A percentile compares a stretch with the other conserved stretches of the same genome.
Conservation (phyloP, 37 sponge, comb jelly and placozoan genomes). For the Beroe forskalii region DNA sequence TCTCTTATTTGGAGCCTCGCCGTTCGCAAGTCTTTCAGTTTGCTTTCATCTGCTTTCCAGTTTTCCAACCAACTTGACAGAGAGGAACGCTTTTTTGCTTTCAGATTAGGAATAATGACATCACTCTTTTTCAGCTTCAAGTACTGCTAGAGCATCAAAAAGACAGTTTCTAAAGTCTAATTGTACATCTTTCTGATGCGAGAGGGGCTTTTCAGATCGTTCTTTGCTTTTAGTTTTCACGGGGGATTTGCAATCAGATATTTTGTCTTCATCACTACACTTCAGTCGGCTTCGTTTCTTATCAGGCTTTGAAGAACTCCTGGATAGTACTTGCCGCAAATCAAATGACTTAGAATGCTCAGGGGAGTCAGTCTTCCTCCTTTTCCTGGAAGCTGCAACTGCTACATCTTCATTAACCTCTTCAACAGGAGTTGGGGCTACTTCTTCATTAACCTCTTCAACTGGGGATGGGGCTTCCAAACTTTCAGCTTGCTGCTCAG, state of each 20-base stretch:
- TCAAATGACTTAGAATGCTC: background rate
- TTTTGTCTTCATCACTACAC: background rate
- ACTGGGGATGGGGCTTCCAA: background rate
- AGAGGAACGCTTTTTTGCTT: background rate
- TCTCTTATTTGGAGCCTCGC: background rate
- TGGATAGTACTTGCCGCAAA: background rate
- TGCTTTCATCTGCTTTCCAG: constrained; percentile 7
- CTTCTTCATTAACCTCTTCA: background rate
- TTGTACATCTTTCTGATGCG: background rate
- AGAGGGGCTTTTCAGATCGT: background rate
- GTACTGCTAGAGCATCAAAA: constrained; percentile 38
- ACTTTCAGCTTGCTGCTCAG: background rate
- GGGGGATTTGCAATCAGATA: background rate
- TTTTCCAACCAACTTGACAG: background rate
- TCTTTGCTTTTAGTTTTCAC: background rate
- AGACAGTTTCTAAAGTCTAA: background rate
- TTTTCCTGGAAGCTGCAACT: background rate
- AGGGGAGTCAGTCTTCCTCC: constrained; percentile 36
- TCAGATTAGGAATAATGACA: background rate
- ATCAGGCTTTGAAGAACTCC: background rate
- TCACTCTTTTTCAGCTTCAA: background rate
- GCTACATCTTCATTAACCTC: background rate
- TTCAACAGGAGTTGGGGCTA: background rate
- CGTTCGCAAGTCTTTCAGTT: constrained; percentile 12
- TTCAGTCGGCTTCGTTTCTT: background rate